These are phyloP conservation scores for Akabosia matsudoensis DNA, from an alignment of 1,140 invertebrate species.

Conservation along the genomic window DNA sequence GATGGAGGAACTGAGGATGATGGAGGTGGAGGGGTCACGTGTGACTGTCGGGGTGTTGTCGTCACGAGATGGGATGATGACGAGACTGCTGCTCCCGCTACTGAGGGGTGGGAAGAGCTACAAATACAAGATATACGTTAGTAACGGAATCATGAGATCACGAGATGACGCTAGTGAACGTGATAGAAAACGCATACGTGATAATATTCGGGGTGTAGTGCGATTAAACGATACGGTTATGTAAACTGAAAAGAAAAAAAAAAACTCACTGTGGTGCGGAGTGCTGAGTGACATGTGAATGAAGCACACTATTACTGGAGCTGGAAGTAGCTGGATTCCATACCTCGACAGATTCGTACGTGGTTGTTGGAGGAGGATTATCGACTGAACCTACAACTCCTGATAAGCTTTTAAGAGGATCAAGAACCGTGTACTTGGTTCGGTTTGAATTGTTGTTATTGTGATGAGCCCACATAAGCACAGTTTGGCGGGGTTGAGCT, in stretches of 20 bases:
- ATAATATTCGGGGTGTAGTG: not conserved
- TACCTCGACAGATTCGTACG: not conserved
- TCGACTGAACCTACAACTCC: conserved; percentile 4
- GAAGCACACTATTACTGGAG: not conserved
- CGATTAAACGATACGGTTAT: not conserved
- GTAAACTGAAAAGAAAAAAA: not conserved
- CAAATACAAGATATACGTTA: not conserved
- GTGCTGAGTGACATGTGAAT: not conserved
- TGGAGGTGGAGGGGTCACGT: conserved; percentile 26
- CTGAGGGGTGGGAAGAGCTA: not conserved
- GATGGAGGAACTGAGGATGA: not conserved
- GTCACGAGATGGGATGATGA: not conserved
- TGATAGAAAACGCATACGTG: not conserved
- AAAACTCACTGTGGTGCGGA: conserved; percentile 4
- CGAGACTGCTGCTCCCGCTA: not conserved
- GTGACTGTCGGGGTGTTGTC: not conserved
- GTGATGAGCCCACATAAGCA: conserved; percentile 51
- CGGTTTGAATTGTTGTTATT: conserved; percentile 1
- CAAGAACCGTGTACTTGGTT: conserved; percentile 6
- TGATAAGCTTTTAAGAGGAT: not conserved
- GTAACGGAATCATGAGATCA: not conserved
- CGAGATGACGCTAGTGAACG: not conserved
- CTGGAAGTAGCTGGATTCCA: conserved; percentile 1
- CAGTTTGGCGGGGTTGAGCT: conserved; percentile 48
- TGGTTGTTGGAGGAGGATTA: not conserved